phyloP scores from a whole-genome alignment of 2,113 vertebrate species.

The Pelecanoides urinatrix region DNA sequence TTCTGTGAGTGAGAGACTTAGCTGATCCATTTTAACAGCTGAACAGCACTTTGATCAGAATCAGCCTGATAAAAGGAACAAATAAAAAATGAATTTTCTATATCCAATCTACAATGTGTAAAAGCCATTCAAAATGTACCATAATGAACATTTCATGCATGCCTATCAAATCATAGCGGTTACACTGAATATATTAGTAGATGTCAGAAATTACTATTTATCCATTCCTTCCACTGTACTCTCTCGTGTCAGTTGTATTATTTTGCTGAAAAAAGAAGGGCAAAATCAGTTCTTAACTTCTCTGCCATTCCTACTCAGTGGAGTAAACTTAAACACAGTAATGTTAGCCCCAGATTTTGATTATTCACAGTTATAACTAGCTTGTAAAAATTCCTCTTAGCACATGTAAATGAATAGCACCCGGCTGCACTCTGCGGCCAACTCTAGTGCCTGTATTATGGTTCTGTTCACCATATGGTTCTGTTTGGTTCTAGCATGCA shows the following conservation, averaged over 20 bases:
- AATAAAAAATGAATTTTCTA: background rate
- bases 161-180: background rate
- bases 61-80: background rate
- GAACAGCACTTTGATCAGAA: background rate
- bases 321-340: background rate
- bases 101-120: background rate
- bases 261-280: background rate
- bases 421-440: background rate
- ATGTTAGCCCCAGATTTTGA: background rate
- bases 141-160: background rate
- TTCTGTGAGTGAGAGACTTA: background rate
- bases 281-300: slow-evolving; percentile 5
- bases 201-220: background rate
- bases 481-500: background rate
- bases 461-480: background rate
- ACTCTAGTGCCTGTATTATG: background rate
- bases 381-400: background rate
- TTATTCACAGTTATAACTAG: background rate
- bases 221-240: background rate
- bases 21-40: background rate
- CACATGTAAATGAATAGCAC: background rate
- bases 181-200: background rate
- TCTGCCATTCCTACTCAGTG: background rate
- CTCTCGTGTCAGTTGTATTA: background rate
- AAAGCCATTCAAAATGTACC: background rate